Conservation (phyloP, 2,797 vertebrate genomes). For the Oreochromis mossambicus region DNA sequence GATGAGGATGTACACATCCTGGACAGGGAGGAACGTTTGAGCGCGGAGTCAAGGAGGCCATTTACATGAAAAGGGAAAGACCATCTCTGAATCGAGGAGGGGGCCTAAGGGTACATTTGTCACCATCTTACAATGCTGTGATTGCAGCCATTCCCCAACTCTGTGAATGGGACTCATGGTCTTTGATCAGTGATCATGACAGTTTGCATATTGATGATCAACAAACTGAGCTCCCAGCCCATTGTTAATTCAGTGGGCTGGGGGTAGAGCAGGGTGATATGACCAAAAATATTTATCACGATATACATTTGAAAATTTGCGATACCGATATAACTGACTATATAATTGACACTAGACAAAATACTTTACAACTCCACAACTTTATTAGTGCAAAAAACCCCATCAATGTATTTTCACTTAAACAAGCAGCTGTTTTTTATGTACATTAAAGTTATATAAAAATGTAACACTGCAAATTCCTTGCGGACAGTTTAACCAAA, state of each 20-base stretch:
- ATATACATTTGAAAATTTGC: no score
- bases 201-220: not conserved
- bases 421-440: no score
- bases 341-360: no score
- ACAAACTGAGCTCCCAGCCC: not conserved
- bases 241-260: not conserved
- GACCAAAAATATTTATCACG: no score
- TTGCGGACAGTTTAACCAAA: no score
- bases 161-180: accelerated
- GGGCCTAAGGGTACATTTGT: accelerated
- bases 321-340: no score
- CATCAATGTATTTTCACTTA: no score
- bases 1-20: no score
- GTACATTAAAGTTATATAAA: no score
- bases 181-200: not conserved
- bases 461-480: no score
- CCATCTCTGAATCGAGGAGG: not conserved
- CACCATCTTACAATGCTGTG: not conserved
- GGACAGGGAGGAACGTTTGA: accelerated
- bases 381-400: no score
- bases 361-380: no score
- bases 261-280: not conserved
- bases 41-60: accelerated
- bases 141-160: not conserved
- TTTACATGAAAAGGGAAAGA: not conserved